phyloP scores from a whole-genome alignment of 2,113 vertebrate species.

The Gymnocephalus cernua region DNA sequence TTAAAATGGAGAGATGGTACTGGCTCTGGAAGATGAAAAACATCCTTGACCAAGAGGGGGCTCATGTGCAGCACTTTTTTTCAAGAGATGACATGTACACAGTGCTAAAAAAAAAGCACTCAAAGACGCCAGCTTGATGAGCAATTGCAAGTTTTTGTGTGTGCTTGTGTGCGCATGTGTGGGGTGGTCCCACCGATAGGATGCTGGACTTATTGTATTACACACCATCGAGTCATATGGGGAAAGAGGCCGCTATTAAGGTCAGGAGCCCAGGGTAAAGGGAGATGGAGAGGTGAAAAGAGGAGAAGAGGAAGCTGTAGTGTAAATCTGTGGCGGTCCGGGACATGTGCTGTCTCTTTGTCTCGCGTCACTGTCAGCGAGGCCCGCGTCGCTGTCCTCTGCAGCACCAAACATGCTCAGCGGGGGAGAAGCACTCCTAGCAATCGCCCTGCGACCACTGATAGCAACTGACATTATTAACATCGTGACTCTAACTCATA shows the following conservation, averaged over 20 bases:
- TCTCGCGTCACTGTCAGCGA: conserved; percentile 44
- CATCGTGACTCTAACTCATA: conserved; percentile 35
- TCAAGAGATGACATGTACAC: conserved; percentile 8
- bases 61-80: conserved; percentile 22
- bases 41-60: conserved; percentile 36
- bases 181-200: conserved; percentile 22
- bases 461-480: conserved; percentile 51
- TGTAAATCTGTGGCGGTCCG: conserved; percentile 11
- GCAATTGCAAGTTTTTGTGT: not conserved
- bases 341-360: conserved; percentile 54
- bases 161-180: not conserved
- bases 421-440: not conserved
- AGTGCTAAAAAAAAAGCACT: conserved; percentile 13
- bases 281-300: conserved; percentile 38
- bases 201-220: conserved; percentile 60
- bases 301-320: conserved; percentile 20
- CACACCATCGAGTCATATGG: conserved; percentile 46
- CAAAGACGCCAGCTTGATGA: conserved; percentile 30
- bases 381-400: conserved; percentile 8
- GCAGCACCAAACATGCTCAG: conserved; percentile 8
- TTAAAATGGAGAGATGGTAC: conserved; percentile 29
- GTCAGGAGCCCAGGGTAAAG: conserved; percentile 22
- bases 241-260: conserved; percentile 62
- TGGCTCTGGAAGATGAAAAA: conserved; percentile 41
- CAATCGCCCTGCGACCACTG: conserved; percentile 22